These are phyloP conservation scores for Aplysina aerophoba DNA, from an alignment of 37 sponge, comb jelly and placozoan species.

Conservation along the genomic window DNA sequence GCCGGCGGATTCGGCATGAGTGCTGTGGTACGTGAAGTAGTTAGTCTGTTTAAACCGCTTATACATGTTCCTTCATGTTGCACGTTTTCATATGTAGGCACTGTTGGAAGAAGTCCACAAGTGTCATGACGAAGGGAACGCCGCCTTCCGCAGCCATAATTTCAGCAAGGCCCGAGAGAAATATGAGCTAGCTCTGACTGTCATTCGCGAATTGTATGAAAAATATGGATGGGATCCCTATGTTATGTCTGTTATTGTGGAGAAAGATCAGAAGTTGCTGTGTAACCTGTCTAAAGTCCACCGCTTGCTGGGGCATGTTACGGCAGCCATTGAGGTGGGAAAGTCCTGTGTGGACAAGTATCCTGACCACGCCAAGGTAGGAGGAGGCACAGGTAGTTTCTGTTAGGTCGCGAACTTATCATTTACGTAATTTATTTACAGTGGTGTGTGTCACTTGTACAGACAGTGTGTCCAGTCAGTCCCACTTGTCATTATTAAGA, in stretches of 20 bases:
- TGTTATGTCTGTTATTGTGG: not conserved
- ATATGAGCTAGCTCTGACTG: not conserved
- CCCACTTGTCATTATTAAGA: no score
- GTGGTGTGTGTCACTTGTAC: no score
- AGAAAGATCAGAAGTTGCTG: conserved; percentile 6
- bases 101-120: not conserved
- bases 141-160: not conserved
- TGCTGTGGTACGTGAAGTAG: no score
- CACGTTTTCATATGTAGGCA: not conserved
- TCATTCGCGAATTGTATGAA: not conserved
- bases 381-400: not conserved
- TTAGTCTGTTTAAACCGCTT: no score
- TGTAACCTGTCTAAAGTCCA: not conserved
- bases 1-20: no score
- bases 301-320: not conserved
- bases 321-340: not conserved
- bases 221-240: not conserved
- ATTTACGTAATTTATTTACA: no score
- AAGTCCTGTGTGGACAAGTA: not conserved
- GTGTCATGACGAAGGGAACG: conserved; percentile 11
- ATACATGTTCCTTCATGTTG: no score
- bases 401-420: no score
- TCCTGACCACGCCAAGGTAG: conserved; percentile 17
- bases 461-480: no score
- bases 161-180: not conserved